These are phyloP conservation scores for Drosophila robusta DNA, from an alignment of 2,888 invertebrate species.

Conservation along the genomic window DNA sequence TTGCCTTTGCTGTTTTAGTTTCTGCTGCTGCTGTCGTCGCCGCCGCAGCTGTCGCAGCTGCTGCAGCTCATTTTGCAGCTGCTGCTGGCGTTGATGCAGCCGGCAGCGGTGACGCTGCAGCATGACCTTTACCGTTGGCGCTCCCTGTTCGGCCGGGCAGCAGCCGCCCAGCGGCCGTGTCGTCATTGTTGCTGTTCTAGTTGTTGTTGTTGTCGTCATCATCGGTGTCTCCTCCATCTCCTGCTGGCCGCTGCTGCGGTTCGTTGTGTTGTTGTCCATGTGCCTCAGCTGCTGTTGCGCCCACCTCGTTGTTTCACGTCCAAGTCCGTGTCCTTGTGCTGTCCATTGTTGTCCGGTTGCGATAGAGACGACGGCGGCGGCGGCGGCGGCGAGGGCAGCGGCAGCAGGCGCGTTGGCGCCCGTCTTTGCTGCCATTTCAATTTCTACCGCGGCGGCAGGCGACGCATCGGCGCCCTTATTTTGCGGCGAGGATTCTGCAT, in stretches of 20 bases:
- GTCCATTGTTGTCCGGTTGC: conserved; percentile 40
- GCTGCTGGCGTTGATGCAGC: conserved; percentile 29
- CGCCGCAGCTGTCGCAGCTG: conserved; percentile 21
- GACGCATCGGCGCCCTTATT: conserved; percentile 79
- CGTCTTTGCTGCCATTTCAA: conserved; percentile 46
- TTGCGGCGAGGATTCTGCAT: conserved; percentile 81
- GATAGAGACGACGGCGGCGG: not conserved
- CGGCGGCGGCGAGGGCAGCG: conserved; percentile 5
- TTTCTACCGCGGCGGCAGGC: conserved; percentile 84
- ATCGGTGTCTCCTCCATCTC: not conserved
- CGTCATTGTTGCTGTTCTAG: not conserved
- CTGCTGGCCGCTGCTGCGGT: conserved; percentile 12
- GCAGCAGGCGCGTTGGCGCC: conserved; percentile 29
- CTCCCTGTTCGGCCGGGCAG: conserved; percentile 1
- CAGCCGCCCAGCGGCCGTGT: not conserved
- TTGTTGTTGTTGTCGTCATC: conserved; percentile 1
- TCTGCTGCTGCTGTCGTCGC: conserved; percentile 9
- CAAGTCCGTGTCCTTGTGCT: conserved; percentile 21
- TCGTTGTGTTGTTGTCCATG: conserved; percentile 17
- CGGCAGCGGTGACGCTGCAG: conserved; percentile 19
- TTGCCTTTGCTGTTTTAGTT: conserved; percentile 18
- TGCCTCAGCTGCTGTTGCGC: conserved; percentile 16
- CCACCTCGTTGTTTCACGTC: not conserved
- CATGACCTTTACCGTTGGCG: conserved; percentile 2
- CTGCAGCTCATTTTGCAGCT: conserved; percentile 25